phyloP scores from a whole-genome alignment of 2,888 invertebrate genomes.

The Ypsolopha scabrella region DNA sequence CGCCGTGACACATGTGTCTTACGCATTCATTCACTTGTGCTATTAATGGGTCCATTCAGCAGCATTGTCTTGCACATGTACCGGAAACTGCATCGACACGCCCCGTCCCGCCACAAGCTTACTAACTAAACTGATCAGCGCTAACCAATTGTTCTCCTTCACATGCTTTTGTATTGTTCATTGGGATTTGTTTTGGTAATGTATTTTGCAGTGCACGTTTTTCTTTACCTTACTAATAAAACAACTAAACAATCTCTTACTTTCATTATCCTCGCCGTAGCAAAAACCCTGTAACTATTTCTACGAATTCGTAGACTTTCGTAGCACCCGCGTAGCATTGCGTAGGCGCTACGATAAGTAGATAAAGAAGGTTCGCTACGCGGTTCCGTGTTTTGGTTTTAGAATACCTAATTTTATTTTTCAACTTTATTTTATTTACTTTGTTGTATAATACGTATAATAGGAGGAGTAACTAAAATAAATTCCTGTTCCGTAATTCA shows the following conservation, averaged over 20 bases:
- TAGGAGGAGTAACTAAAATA: no score
- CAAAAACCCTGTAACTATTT: constrained; percentile 6
- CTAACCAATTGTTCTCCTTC: not conserved
- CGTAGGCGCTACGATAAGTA: constrained; percentile 35
- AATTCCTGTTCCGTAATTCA: no score
- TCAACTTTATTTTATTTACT: no score
- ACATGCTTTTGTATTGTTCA: no score
- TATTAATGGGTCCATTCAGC: constrained; percentile 64
- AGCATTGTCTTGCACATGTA: constrained; percentile 64
- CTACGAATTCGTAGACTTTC: constrained; percentile 48
- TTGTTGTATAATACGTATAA: no score
- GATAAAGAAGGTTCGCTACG: not conserved
- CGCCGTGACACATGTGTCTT: constrained; percentile 43
- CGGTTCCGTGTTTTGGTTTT: no score
- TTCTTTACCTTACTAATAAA: no score
- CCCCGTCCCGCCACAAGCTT: constrained; percentile 17
- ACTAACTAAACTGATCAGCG: not conserved
- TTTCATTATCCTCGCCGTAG: no score
- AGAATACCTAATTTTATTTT: no score
- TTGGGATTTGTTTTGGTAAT: no score
- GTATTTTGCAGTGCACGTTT: no score
- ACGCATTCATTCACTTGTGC: constrained; percentile 61
- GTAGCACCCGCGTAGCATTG: constrained; percentile 25
- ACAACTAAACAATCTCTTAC: no score
- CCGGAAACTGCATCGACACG: constrained; percentile 43